These are phyloP conservation scores for Sebastolobus alascanus DNA, from an alignment of 2,797 vertebrate genomes.

Conservation along the genomic window DNA sequence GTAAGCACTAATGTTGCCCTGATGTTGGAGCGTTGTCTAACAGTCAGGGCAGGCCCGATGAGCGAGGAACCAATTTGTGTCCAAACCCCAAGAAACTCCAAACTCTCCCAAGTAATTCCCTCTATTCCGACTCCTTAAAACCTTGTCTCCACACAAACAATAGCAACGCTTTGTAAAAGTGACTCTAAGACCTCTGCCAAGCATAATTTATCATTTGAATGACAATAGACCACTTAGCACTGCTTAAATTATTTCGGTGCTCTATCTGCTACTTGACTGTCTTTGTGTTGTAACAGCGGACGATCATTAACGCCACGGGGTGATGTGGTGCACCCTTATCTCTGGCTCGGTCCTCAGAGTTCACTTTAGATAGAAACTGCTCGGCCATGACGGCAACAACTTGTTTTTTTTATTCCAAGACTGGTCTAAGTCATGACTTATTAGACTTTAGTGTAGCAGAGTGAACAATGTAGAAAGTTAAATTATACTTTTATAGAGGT, in stretches of 20 bases:
- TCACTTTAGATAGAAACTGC: constrained; percentile 77
- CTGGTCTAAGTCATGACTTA: constrained; percentile 46
- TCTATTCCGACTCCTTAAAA: constrained; percentile 82
- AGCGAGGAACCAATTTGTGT: constrained; percentile 85
- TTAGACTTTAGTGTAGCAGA: constrained; percentile 43
- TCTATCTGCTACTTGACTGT: constrained; percentile 82
- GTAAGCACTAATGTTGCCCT: constrained; percentile 52
- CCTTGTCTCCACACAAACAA: constrained; percentile 86
- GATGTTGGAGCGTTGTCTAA: constrained; percentile 64
- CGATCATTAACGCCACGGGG: constrained; percentile 82
- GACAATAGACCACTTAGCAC: constrained; percentile 87
- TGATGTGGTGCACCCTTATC: constrained; percentile 82
- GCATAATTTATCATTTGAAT: constrained; percentile 89
- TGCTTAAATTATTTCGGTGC: constrained; percentile 85
- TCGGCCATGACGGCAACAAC: constrained; percentile 70
- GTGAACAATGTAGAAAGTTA: constrained; percentile 39
- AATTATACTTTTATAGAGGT: constrained; percentile 39
- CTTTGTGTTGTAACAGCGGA: constrained; percentile 82
- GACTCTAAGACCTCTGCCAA: constrained; percentile 87
- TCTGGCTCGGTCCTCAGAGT: constrained; percentile 74
- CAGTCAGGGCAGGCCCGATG: constrained; percentile 69
- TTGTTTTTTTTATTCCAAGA: constrained; percentile 42
- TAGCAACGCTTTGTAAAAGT: constrained; percentile 86
- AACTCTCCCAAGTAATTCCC: constrained; percentile 87
- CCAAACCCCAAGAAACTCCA: constrained; percentile 84